These are phyloP conservation scores for Parus major DNA, from an alignment of 2,113 vertebrate species.

Conservation along the genomic window DNA sequence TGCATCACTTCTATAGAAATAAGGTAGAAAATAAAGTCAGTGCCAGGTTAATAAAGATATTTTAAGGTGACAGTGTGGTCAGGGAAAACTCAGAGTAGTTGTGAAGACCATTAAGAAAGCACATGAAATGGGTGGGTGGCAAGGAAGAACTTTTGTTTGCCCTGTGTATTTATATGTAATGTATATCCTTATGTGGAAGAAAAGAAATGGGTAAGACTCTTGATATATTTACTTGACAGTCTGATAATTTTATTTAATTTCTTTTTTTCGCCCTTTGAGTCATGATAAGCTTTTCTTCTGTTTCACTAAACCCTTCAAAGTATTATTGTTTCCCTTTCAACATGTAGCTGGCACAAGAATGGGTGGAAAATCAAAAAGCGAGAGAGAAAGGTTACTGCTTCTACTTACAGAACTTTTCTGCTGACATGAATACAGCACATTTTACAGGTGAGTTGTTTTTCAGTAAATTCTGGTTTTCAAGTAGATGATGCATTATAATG, in stretches of 20 bases:
- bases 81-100: background rate
- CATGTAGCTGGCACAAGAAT: conserved; percentile 75
- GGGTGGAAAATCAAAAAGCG: conserved; percentile 62
- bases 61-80: background rate
- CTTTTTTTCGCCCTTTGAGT: background rate
- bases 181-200: background rate
- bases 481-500: background rate
- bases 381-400: conserved; percentile 64
- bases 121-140: background rate
- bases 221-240: background rate
- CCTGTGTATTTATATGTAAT: background rate
- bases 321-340: conserved; percentile 17
- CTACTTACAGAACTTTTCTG: conserved; percentile 65
- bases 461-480: background rate
- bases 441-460: conserved; percentile 63
- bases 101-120: background rate
- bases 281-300: background rate
- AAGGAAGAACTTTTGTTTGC: background rate
- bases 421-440: conserved; percentile 69
- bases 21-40: background rate
- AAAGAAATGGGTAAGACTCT: background rate
- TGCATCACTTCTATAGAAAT: background rate
- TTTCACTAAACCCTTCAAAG: background rate
- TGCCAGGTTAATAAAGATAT: background rate
- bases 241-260: background rate